Percentiles rank a stretch among this genome's conserved stretches.
Conservation (phyloP, 53 echinoderm and acorn worm species). For the Temnopleurus reevesii region DNA sequence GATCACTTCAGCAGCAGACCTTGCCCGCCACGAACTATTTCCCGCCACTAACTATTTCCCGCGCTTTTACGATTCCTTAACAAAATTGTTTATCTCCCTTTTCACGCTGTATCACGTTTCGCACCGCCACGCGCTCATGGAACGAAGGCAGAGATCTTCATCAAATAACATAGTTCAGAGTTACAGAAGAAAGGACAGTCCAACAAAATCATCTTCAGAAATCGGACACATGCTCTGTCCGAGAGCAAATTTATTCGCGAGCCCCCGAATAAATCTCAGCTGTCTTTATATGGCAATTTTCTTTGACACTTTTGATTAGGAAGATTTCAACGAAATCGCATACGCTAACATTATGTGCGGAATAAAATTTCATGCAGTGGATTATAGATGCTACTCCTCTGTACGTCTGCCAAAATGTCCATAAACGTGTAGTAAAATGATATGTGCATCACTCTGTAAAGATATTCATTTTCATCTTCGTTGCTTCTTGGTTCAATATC, state of each 20-base stretch:
- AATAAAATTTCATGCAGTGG: too few relatives aligned
- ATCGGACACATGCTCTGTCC: background rate
- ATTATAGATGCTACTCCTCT: too few relatives aligned
- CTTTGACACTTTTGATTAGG: too few relatives aligned
- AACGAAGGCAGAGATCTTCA: background rate
- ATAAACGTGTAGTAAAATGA: too few relatives aligned
- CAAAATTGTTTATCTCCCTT: conserved; percentile 22
- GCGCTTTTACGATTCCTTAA: background rate
- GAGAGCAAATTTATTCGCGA: background rate
- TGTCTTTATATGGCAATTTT: too few relatives aligned
- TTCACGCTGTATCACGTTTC: conserved; percentile 13
- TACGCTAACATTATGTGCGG: too few relatives aligned
- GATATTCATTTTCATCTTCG: too few relatives aligned
- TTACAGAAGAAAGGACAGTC: background rate
- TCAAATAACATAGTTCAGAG: background rate
- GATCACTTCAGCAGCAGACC: background rate
- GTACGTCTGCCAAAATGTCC: too few relatives aligned
- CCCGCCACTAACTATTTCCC: conserved; percentile 7
- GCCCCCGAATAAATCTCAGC: too few relatives aligned
- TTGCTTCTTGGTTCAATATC: too few relatives aligned
- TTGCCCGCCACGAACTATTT: background rate
- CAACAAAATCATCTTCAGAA: background rate
- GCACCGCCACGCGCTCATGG: background rate
- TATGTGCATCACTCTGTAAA: too few relatives aligned
- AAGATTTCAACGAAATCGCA: too few relatives aligned